phyloP scores from a whole-genome alignment of 2,888 invertebrate genomes.

The Caenorhabditis wallacei region DNA sequence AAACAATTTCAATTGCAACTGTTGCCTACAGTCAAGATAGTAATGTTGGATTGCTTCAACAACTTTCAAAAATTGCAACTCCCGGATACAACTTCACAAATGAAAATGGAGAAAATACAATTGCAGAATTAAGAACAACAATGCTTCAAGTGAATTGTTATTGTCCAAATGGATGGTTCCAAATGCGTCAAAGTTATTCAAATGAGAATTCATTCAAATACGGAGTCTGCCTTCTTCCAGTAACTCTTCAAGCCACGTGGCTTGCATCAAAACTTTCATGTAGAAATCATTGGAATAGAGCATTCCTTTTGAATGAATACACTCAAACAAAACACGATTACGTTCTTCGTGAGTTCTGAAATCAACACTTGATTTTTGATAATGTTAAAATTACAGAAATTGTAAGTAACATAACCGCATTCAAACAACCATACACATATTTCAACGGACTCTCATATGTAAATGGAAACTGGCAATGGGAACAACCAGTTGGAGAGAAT shows the following conservation, averaged over 20 bases:
- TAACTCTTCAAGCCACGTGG: conserved; percentile 28
- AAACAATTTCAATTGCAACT: conserved; percentile 26
- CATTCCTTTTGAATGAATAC: conserved; percentile 39
- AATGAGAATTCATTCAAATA: conserved; percentile 18
- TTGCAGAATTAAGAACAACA: conserved; percentile 9
- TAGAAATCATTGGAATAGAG: conserved; percentile 25
- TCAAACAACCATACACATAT: conserved; percentile 31
- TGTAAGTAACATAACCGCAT: conserved; percentile 6
- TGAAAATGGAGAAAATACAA: conserved; percentile 6
- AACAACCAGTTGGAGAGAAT: conserved; percentile 30
- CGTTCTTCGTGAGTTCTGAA: conserved; percentile 12
- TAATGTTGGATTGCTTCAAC: conserved; percentile 1
- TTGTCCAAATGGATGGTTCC: conserved; percentile 48
- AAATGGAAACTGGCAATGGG: conserved; percentile 38
- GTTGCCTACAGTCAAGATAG: conserved; percentile 45
- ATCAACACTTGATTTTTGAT: neutral
- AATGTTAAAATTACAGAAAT: neutral
- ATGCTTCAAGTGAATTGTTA: conserved; percentile 53
- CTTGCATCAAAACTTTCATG: conserved; percentile 42
- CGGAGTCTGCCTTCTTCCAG: conserved; percentile 44
- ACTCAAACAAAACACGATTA: conserved; percentile 38
- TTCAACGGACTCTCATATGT: conserved; percentile 29
- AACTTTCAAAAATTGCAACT: conserved; percentile 45
- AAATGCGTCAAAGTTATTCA: conserved; percentile 18
- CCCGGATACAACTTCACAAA: conserved; percentile 33